These are phyloP conservation scores for Cheilosia grossa DNA, from an alignment of 2,888 invertebrate genomes.

Conservation along the genomic window DNA sequence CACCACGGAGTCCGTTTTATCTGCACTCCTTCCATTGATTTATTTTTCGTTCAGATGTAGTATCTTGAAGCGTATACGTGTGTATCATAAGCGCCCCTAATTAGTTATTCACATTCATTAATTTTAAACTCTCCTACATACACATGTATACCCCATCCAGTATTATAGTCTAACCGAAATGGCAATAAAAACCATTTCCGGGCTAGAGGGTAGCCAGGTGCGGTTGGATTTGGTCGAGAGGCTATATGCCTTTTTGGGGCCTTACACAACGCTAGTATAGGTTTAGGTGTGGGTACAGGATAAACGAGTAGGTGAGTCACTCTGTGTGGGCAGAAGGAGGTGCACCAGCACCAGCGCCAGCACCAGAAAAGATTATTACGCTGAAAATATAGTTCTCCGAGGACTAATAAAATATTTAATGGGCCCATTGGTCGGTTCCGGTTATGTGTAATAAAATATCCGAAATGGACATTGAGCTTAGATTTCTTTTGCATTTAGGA, in stretches of 20 bases:
- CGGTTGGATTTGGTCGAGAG: slow-evolving; percentile 38
- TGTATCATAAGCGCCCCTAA: slow-evolving; percentile 59
- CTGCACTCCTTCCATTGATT: slow-evolving; percentile 30
- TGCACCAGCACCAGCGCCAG: neutral
- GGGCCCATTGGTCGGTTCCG: slow-evolving; percentile 66
- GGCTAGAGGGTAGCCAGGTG: slow-evolving; percentile 58
- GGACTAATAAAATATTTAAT: slow-evolving; percentile 75
- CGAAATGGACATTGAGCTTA: slow-evolving; percentile 73
- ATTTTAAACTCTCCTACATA: slow-evolving; percentile 53
- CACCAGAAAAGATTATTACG: slow-evolving; percentile 62
- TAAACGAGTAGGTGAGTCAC: neutral
- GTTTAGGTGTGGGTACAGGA: too few relatives aligned
- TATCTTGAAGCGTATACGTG: slow-evolving; percentile 35
- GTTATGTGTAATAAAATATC: slow-evolving; percentile 74
- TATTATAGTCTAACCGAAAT: slow-evolving; percentile 37
- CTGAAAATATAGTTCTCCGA: slow-evolving; percentile 74
- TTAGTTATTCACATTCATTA: slow-evolving; percentile 72
- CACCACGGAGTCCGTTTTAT: slow-evolving; percentile 21
- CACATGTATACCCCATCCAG: slow-evolving; percentile 1
- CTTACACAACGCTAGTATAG: neutral
- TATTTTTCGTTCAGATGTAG: slow-evolving; percentile 48
- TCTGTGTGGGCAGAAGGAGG: slow-evolving; percentile 32
- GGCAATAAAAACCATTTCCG: slow-evolving; percentile 68
- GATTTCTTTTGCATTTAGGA: slow-evolving; percentile 69
- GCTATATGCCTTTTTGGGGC: slow-evolving; percentile 19